Conservation (phyloP, 2,888 invertebrate genomes). For the Neuroscelio doddi region DNA sequence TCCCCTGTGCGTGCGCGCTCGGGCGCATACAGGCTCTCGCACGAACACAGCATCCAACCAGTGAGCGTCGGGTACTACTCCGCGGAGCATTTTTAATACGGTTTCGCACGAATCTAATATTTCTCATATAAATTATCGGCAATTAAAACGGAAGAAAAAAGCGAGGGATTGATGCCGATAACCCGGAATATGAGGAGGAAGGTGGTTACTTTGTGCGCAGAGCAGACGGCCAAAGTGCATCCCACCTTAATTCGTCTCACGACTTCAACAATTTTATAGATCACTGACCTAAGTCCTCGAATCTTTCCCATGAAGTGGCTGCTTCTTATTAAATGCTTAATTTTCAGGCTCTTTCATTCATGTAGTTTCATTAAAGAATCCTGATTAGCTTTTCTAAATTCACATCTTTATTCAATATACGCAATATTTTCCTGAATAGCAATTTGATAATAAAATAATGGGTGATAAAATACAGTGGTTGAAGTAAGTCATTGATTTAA, state of each 20-base stretch:
- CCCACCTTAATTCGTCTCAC: slow-evolving; percentile 23
- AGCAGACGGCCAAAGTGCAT: slow-evolving; percentile 38
- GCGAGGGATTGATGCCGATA: slow-evolving; percentile 50
- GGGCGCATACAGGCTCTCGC: background rate
- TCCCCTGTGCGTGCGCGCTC: slow-evolving; percentile 26
- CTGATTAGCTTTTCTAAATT: too few relatives aligned
- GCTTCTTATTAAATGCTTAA: too few relatives aligned
- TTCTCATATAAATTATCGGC: slow-evolving; percentile 72
- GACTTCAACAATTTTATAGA: slow-evolving; percentile 16
- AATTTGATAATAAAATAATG: too few relatives aligned
- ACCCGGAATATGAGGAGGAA: slow-evolving; percentile 12
- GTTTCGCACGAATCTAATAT: slow-evolving; percentile 73
- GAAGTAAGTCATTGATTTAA: too few relatives aligned
- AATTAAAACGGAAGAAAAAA: slow-evolving; percentile 68
- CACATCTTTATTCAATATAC: too few relatives aligned
- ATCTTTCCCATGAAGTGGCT: slow-evolving; percentile 11
- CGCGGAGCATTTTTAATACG: slow-evolving; percentile 63
- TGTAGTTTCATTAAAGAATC: too few relatives aligned
- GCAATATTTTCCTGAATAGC: too few relatives aligned
- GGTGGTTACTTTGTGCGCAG: slow-evolving; percentile 17
- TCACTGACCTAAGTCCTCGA: slow-evolving; percentile 33
- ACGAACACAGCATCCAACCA: slow-evolving; percentile 20
- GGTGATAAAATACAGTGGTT: too few relatives aligned
- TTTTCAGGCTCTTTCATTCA: too few relatives aligned
- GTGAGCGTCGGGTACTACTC: slow-evolving; percentile 18